Evolutionary conservation across 2,113 vertebrate species (phyloP), one percentile per base, ranked within the genome.

Genomic region (Tachycineta bicolor): DNA sequence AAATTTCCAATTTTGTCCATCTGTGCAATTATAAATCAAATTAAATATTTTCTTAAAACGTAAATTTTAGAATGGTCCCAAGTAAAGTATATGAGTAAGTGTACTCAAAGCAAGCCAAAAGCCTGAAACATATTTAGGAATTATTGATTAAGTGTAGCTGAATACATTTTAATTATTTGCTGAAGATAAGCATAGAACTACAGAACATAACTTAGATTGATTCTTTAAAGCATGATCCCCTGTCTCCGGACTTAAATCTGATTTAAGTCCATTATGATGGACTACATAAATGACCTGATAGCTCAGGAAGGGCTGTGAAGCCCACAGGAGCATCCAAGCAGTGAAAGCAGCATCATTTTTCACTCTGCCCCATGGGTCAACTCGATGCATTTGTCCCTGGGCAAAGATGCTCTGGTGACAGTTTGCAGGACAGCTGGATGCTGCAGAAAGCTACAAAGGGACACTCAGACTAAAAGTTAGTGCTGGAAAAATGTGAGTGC

Each of bases 331-430:
- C 25, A 53, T 7, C 25, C 67, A 80, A 46, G 14, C 26, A 58
- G 21, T 2, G 3, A 18, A 26, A 71, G 15, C 26, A 68, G 7
- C 17, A 71, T 1, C 9, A 12, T 60, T 87, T 75, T 78, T 22
- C 71, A 59, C 29, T 50, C 43, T 68, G 12, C 4, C 34, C 52
- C 25, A 11, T 10, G 11, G 59, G 20, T 70, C 69, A 73, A 62
- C 12, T 43, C 0, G 0, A 21, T 26, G 26, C 5, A 12, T 19
- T 58, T 70, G 31, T 49, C 29, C 34, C 33, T 43, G 29, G 34
- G 11, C 25, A 77, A 74, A 78, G 39, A 53, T 29, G 34, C 6
- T 78, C 26, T 17, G 29, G 28, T 39, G 33, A 37, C 24, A 43
- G 33, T 46, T 14, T n/a, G 9, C 11, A 85, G 37, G 37, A 53